Conservation (phyloP, 2,113 vertebrate genomes). For the Poeciliopsis turrubarensis region DNA sequence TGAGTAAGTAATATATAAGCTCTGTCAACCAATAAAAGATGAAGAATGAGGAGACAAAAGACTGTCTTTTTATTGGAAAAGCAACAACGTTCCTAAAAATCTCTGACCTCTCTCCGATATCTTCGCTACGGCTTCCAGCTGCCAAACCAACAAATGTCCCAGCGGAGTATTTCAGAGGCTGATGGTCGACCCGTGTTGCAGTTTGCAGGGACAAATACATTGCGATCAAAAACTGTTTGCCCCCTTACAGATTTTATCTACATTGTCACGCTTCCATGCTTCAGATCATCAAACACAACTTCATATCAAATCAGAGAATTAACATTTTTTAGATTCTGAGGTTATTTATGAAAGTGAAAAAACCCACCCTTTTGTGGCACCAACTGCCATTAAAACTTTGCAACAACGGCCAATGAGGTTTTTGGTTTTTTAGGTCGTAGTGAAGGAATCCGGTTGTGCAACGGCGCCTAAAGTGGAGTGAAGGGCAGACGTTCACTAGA, state of each 20-base stretch:
- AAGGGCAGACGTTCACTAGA: not conserved
- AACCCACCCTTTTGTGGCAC: no score
- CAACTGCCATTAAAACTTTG: no score
- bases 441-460: no score
- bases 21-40: not conserved
- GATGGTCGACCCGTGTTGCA: not conserved
- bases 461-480: not conserved
- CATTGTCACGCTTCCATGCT: not conserved
- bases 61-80: not conserved
- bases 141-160: slow-evolving; percentile 8
- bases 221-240: not conserved
- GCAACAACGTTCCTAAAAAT: not conserved
- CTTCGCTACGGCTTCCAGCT: slow-evolving; percentile 22
- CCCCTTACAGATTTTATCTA: not conserved
- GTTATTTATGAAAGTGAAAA: not conserved
- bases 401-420: not conserved
- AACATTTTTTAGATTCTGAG: not conserved
- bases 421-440: not conserved
- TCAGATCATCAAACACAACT: not conserved
- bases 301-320: not conserved
- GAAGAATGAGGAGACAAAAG: not conserved
- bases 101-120: not conserved
- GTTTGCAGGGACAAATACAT: no score
- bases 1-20: not conserved
- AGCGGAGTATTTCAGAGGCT: slow-evolving; percentile 8